Conservation (phyloP, 1,140 invertebrate genomes). For the Paraescarpia echinospica region DNA sequence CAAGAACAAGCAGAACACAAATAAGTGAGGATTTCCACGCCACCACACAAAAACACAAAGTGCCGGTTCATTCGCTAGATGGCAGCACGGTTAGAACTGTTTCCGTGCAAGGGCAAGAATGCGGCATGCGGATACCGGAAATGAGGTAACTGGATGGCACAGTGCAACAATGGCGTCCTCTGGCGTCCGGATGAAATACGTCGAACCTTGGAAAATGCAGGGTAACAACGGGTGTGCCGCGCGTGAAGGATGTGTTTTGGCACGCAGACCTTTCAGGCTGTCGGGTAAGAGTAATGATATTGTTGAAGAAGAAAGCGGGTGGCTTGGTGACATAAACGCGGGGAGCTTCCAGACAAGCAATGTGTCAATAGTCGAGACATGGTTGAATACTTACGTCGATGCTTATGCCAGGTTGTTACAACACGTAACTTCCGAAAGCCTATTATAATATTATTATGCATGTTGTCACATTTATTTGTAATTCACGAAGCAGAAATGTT, state of each 20-base stretch:
- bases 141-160: not conserved
- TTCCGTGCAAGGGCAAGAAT: not conserved
- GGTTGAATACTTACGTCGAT: too few species aligned
- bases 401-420: too few species aligned
- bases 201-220: not conserved
- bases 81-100: not conserved
- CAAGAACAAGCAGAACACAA: not conserved
- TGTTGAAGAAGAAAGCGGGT: not conserved
- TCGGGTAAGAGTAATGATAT: not conserved
- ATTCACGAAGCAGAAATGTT: too few species aligned
- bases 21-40: not conserved
- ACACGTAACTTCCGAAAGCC: too few species aligned
- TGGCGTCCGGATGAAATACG: not conserved
- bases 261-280: not conserved
- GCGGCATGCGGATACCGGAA: not conserved
- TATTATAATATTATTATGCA: too few species aligned
- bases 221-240: not conserved
- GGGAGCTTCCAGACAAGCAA: too few species aligned
- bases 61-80: slow-evolving; percentile 5
- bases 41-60: not conserved
- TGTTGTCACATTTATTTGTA: too few species aligned
- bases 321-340: not conserved
- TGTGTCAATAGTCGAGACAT: too few species aligned
- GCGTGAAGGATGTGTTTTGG: not conserved
- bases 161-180: not conserved